Evolutionary conservation across 1,140 invertebrate genomes (phyloP).

Genomic region (Plutomurus gul): DNA sequence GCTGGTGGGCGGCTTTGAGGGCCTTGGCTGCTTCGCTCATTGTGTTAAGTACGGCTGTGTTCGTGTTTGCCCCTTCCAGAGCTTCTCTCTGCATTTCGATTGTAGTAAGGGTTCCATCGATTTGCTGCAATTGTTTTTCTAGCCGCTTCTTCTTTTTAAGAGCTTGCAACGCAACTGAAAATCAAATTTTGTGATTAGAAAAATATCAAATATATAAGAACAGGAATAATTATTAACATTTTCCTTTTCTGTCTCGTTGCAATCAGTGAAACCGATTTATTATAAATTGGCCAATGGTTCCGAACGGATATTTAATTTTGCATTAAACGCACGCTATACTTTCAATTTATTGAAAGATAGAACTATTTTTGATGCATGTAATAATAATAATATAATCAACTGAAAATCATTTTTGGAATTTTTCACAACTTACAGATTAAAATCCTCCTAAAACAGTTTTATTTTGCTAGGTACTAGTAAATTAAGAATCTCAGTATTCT

Average conservation of each 20-base stretch:
- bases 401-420: too few species aligned
- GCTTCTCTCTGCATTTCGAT: slow-evolving; percentile 98
- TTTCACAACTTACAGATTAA: too few species aligned
- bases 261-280: slow-evolving; percentile 38
- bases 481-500: too few species aligned
- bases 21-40: slow-evolving; percentile 97
- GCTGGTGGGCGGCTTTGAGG: slow-evolving; percentile 91
- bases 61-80: slow-evolving; percentile 97
- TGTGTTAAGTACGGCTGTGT: slow-evolving; percentile 93
- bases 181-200: too few species aligned
- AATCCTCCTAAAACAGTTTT: too few species aligned
- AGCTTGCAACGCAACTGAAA: slow-evolving; percentile 90
- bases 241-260: slow-evolving; percentile 40
- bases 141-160: slow-evolving; percentile 96
- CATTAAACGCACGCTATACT: slow-evolving; percentile 36
- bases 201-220: too few species aligned
- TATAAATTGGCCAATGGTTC: slow-evolving; percentile 40
- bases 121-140: slow-evolving; percentile 95
- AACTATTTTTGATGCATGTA: slow-evolving; percentile 8
- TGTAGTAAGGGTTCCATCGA: slow-evolving; percentile 97
- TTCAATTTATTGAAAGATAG: slow-evolving; percentile 1
- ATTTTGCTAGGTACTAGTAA: too few species aligned
- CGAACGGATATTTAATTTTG: slow-evolving; percentile 42
- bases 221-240: too few species aligned
- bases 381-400: too few species aligned